These are phyloP conservation scores for Caenorhabditis macrosperma DNA, from an alignment of 2,888 invertebrate species.

Conservation along the genomic window DNA sequence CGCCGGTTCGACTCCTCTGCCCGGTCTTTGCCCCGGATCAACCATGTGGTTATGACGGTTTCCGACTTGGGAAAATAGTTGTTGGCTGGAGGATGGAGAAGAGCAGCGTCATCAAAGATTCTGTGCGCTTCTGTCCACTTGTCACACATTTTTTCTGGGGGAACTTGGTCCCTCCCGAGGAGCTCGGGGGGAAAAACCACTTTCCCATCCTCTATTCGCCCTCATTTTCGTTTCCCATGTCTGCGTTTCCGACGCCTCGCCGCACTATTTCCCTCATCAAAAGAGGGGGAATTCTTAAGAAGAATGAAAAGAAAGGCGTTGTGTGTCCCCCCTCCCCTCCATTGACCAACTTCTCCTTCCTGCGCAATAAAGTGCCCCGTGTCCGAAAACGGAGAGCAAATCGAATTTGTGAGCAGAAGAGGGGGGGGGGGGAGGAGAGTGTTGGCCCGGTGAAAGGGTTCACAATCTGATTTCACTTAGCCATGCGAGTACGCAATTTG, in stretches of 20 bases:
- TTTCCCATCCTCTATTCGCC: not conserved
- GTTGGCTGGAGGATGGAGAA: slow-evolving; percentile 6
- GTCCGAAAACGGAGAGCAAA: not conserved
- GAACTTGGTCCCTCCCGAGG: too few species aligned
- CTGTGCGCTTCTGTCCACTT: not conserved
- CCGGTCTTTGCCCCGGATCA: slow-evolving; percentile 54
- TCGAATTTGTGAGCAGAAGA: slow-evolving; percentile 17
- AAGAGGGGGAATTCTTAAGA: slow-evolving; percentile 16
- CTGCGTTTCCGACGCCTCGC: not conserved
- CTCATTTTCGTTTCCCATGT: too few species aligned
- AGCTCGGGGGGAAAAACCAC: too few species aligned
- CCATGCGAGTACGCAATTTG: not conserved
- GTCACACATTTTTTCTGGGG: not conserved
- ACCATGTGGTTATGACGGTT: slow-evolving; percentile 47
- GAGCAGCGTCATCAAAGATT: not conserved
- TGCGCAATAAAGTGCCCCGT: slow-evolving; percentile 1
- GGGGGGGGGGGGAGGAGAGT: not conserved
- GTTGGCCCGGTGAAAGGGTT: too few species aligned
- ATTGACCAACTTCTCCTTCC: not conserved
- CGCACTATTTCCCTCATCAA: slow-evolving; percentile 7
- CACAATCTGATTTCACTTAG: not conserved
- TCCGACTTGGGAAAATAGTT: slow-evolving; percentile 44
- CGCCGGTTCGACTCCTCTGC: slow-evolving; percentile 17
- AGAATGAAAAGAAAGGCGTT: slow-evolving; percentile 5
- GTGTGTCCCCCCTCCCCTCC: not conserved